Base-by-base conservation (phyloP, 1,140 invertebrate species). In the Drosophila funebris region DNA sequence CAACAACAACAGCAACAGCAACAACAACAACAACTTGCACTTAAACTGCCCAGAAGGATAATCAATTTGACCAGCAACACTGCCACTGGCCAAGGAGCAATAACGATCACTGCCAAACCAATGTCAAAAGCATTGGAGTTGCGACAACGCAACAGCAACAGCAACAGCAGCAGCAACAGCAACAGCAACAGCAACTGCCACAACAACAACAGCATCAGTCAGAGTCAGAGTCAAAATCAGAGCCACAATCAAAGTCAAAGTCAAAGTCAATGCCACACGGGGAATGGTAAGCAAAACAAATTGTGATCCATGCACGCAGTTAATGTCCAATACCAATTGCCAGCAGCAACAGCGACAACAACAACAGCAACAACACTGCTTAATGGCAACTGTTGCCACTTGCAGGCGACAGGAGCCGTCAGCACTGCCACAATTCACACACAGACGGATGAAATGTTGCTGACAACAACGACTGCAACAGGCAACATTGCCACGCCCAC, bases 391-490 rank as follows among this genome's bases (percentile, higher is more conserved):
- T 78, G 78, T 72, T 66, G 50, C 43, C 62, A 72, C 43, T 31
- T 14, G 27, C 66, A 54, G 14, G 36, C 68, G 14, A 37, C 50
- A 37, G 13, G 50, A 43, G n/a, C 62, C 37, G n/a, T 58, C 33
- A 75, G 71, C 72, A 85, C 83, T 58, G 78, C 79, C 36, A 87
- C 69, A 36, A 85, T 78, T 20, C 73, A 91, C 50, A 91, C 90
- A 44, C 90, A 91, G 57, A 91, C 90, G 16, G 83, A 90, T 50
- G 90, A 90, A 36, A 48, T 73, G 53, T 52, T 77, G 58, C 31
- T 69, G 27, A 22, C 41, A 5, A 31, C 16, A 20, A 9, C 16
- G 7, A 31, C 27, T 33, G 48, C 48, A 16, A 33, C 27, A 63
- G 27, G 16, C 33, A 8, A 18, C 20, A 60, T 41, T 24, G 76